Percentiles rank a stretch among this genome's conserved stretches.
phyloP scores from a whole-genome alignment of 1,140 invertebrate genomes.

The Drosophila eugracilis region DNA sequence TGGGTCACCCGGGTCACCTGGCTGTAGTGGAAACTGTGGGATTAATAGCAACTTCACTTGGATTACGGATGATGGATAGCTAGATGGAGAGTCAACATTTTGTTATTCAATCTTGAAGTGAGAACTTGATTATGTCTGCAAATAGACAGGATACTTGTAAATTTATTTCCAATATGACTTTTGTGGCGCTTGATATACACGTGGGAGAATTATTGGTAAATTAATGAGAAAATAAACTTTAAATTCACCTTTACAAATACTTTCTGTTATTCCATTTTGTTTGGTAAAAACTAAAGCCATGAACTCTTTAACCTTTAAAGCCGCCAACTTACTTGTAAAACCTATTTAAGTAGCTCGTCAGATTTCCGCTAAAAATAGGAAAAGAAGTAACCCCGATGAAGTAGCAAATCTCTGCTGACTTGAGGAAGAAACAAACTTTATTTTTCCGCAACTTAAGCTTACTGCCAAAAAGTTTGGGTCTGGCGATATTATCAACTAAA shows the following conservation, averaged over 20 bases:
- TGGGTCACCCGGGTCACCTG: slow-evolving; percentile 4
- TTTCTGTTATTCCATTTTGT: no score
- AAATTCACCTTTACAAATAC: no score
- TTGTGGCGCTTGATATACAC: no score
- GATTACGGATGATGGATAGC: slow-evolving; percentile 35
- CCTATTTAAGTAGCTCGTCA: neutral
- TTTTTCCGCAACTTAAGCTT: slow-evolving; percentile 36
- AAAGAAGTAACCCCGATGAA: neutral
- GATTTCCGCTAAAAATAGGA: neutral
- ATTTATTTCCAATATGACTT: no score
- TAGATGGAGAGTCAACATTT: neutral
- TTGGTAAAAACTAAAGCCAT: neutral
- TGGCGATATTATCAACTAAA: slow-evolving; percentile 36
- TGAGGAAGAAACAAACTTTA: slow-evolving; percentile 13
- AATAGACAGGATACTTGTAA: neutral
- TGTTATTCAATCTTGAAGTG: neutral
- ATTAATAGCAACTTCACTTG: slow-evolving; percentile 38
- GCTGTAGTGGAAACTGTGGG: neutral
- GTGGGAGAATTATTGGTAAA: no score
- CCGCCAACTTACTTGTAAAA: neutral
- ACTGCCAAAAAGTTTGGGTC: slow-evolving; percentile 55
- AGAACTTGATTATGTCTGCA: neutral
- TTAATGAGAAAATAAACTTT: no score
- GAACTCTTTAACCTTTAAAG: neutral
- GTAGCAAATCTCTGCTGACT: slow-evolving; percentile 1